Evolutionary conservation across 2,113 vertebrate species (phyloP), one percentile per base, ranked within the genome.

Genomic region (Hippocampus mohnikei): DNA sequence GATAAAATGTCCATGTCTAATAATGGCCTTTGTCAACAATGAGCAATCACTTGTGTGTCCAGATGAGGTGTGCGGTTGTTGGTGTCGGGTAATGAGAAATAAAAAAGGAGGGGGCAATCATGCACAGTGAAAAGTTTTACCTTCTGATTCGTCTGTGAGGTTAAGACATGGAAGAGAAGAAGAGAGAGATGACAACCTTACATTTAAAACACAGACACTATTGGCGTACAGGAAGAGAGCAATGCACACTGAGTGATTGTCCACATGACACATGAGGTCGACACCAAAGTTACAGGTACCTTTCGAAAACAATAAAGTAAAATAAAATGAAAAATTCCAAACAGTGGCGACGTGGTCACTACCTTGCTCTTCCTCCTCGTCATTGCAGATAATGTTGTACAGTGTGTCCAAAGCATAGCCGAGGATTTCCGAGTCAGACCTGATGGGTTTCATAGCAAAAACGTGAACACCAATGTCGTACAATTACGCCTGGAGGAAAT

Each of bases 351-450:
- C 2, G 5, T 40, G 55, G 6, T 29, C 0, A 52, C 59, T 95
- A 99, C 97, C 97, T 94, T 94, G 95, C 70, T 98, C 94, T 84
- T 98, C 97, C 82, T 98, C 97, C 52, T 95, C 94, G 73, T 99
- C 97, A 75, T 96, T 98, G 69, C 95, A 96, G 89, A 99, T 94
- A 74, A 99, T 88, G 82, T 99, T 98, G 92, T 95, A 98, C 40
- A 99, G 88, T 0, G 97, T 98, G 88, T 99, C 97, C 93, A 99
- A 92, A 88, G 97, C 94, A 81, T 98, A 99, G 77, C 95, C 97
- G 67, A 98, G 96, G 85, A 99, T 98, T 94, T 99, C 97, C 76
- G 97, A 96, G 92, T 98, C 97, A 66, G 97, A 95, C 81, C 97
- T 94, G 84, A 74, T 76, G 7, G 11, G 33, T 75, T 29, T 60